phyloP scores from a whole-genome alignment of 1,140 invertebrate species.

The Littorina saxatilis region DNA sequence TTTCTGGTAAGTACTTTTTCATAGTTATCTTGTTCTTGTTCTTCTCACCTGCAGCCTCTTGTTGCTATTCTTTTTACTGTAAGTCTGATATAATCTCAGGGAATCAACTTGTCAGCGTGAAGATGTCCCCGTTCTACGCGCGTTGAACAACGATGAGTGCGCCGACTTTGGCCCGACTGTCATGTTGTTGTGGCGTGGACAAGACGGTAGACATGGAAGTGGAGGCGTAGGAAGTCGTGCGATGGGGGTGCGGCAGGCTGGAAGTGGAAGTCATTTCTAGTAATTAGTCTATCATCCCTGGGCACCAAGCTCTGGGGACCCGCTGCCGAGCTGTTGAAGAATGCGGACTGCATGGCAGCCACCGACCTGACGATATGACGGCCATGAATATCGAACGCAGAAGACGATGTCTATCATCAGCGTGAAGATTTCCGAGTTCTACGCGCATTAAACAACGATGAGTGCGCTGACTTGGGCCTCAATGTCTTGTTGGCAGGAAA shows the following conservation, averaged over 20 bases:
- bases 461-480: background rate
- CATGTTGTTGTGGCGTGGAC: background rate
- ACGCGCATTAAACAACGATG: background rate
- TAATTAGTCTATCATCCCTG: no score
- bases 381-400: no score
- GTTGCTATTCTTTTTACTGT: no score
- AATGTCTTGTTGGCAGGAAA: background rate
- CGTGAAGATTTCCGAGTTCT: background rate
- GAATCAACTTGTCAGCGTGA: no score
- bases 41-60: no score
- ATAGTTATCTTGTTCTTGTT: no score
- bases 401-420: background rate
- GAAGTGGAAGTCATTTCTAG: no score
- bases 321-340: background rate
- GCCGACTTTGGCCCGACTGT: background rate
- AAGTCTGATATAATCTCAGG: no score
- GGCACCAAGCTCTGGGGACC: background rate
- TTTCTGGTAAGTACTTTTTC: no score
- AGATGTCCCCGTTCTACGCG: background rate
- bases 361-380: no score
- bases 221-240: background rate
- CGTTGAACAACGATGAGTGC: background rate
- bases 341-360: no score
- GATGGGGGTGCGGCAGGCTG: background rate
- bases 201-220: background rate